These are phyloP conservation scores for Orthosia gothica DNA, from an alignment of 2,888 invertebrate species.

Conservation along the genomic window DNA sequence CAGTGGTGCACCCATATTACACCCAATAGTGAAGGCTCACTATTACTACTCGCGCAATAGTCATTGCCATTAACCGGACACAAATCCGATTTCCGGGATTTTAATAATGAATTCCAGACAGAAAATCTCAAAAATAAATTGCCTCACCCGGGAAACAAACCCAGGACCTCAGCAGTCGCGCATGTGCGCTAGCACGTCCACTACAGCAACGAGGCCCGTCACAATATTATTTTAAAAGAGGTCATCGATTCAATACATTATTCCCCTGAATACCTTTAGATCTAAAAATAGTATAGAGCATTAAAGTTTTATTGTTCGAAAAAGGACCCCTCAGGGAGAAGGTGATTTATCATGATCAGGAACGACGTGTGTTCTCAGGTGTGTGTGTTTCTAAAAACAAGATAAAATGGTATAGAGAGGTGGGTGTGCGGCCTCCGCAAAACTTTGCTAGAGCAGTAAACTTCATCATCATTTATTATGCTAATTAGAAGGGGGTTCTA, in stretches of 20 bases:
- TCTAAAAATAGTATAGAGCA: slow-evolving; percentile 42
- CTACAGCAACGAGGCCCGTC: background rate
- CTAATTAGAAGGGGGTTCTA: slow-evolving; percentile 27
- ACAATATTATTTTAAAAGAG: slow-evolving; percentile 27
- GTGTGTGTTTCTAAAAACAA: slow-evolving; percentile 15
- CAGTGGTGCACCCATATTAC: no score
- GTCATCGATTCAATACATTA: slow-evolving; percentile 17
- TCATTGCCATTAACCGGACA: no score
- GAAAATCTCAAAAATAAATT: no score
- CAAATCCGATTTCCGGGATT: no score
- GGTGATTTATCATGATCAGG: slow-evolving; percentile 53
- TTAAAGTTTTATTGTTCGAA: slow-evolving; percentile 50
- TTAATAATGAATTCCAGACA: no score
- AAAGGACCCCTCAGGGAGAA: background rate
- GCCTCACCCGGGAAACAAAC: no score
- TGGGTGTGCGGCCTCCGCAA: background rate
- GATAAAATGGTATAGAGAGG: slow-evolving; percentile 9
- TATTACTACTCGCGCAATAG: no score
- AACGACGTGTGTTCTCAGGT: slow-evolving; percentile 30
- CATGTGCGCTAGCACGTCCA: no score
- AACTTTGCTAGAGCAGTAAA: background rate
- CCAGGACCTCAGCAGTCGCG: no score
- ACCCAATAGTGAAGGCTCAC: no score
- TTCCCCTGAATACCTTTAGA: background rate
- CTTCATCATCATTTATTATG: slow-evolving; percentile 23